Conservation (phyloP, 2,888 invertebrate species). For the Halictus ligatus region DNA sequence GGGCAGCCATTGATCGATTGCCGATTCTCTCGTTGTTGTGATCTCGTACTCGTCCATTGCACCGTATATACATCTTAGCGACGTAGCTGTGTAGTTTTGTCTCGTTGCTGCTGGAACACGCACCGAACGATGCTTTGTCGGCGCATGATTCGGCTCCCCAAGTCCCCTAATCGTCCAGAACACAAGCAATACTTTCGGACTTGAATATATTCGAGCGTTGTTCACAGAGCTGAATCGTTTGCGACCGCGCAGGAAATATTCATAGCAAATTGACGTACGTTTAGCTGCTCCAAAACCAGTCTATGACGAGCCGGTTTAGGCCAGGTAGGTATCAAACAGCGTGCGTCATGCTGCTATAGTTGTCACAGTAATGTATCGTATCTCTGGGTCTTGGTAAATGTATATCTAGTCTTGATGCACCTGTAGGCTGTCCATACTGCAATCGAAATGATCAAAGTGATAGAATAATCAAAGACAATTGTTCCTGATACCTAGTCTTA, state of each 20-base stretch:
- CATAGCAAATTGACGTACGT: slow-evolving; percentile 51
- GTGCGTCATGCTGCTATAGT: slow-evolving; percentile 51
- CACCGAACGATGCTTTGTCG: slow-evolving; percentile 41
- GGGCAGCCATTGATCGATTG: slow-evolving; percentile 63
- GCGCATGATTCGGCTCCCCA: slow-evolving; percentile 52
- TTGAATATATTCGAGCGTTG: not conserved
- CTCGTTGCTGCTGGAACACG: slow-evolving; percentile 41
- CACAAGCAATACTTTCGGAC: not conserved
- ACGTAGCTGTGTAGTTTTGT: slow-evolving; percentile 51
- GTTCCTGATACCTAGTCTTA: not conserved
- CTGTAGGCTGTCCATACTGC: slow-evolving; percentile 50
- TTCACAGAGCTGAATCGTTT: slow-evolving; percentile 25
- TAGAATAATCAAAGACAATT: not conserved
- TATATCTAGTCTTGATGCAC: slow-evolving; percentile 46
- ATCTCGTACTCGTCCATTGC: slow-evolving; percentile 70
- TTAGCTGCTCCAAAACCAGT: not conserved
- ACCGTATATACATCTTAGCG: slow-evolving; percentile 64
- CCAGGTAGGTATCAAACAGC: slow-evolving; percentile 35
- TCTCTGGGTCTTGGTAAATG: slow-evolving; percentile 58
- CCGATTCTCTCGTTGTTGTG: slow-evolving; percentile 73
- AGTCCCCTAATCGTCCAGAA: not conserved
- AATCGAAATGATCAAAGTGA: not conserved
- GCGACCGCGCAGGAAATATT: slow-evolving; percentile 17
- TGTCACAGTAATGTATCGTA: slow-evolving; percentile 51
- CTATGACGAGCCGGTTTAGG: not conserved